Evolutionary conservation across 1,140 invertebrate species (phyloP), one percentile per base, ranked within the genome.

Genomic region (Cotesia glomerata): DNA sequence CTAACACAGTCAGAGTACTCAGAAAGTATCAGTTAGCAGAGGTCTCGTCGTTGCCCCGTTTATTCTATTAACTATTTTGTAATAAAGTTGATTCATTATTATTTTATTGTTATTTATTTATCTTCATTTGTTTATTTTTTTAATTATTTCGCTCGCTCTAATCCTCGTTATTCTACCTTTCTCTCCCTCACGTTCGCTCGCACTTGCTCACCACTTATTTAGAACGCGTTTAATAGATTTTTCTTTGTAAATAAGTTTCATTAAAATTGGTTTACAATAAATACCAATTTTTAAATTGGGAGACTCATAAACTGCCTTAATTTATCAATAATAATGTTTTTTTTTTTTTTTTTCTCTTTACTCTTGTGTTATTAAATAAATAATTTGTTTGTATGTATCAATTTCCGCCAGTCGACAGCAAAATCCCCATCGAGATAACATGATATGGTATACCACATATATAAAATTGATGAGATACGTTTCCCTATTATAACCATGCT

Each of bases 381-480:
- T 45, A 58, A 45, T 45, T 45, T 45, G 39, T 45, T 45, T 45
- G 39, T 45, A 45, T 45, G 39, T 7, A 9, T 45, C 3, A 45
- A 9, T 45, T 72, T 72, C 51, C 61, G 26, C 62, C 61, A 73
- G 66, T 78, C 75, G 72, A 74, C 71, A 75, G 76, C 74, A 79
- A 72, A 71, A 76, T 80, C 73, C 68, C 62, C 71, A 77, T 77
- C 75, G 76, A 74, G 65, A 76, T 75, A 79, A 79, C 77, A 80
- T 81, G 79, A 80, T 80, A 84, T 81, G 80, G 81, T 80, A 80
- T 76, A 81, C 76, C 78, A 80, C 71, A 75, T 78, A 83, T 80
- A 83, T 79, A 84, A 85, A 84, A 84, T 81, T 78, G 82, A 84
- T 81, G 79, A 81, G 79, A 80, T 81, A 81, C 78, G 77, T 81